phyloP scores from a whole-genome alignment of 2,888 invertebrate genomes.

The Phorcus lineatus region DNA sequence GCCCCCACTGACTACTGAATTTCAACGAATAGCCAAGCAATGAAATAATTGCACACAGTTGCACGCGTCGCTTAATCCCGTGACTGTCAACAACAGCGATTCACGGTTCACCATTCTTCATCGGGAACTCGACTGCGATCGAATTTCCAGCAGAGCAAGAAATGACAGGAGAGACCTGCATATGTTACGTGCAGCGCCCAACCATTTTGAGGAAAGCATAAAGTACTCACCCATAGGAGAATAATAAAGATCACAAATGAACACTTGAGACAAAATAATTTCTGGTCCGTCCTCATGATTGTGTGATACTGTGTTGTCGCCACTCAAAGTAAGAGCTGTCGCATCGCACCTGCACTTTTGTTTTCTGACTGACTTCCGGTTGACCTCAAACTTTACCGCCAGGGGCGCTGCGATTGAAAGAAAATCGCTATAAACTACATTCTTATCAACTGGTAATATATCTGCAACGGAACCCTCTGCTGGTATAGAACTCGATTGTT shows the following conservation, averaged over 20 bases:
- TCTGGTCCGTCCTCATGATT: constrained; percentile 51
- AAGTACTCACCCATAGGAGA: constrained; percentile 43
- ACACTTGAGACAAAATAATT: constrained; percentile 44
- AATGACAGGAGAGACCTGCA: not conserved
- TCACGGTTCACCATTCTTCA: not conserved
- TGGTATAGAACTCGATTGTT: not conserved
- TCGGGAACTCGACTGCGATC: not conserved
- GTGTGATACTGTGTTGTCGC: constrained; percentile 28
- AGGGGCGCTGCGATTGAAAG: constrained; percentile 35
- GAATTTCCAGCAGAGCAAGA: not conserved
- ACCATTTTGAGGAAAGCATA: not conserved
- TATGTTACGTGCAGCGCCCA: not conserved
- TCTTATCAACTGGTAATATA: constrained; percentile 25
- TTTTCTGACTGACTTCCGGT: constrained; percentile 46
- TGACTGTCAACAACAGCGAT: not conserved
- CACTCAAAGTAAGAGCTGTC: constrained; percentile 8
- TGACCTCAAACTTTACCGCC: constrained; percentile 39
- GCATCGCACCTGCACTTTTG: constrained; percentile 31
- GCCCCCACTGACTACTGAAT: too few species aligned
- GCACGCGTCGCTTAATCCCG: not conserved
- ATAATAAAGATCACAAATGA: constrained; percentile 37
- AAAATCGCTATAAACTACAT: constrained; percentile 29
- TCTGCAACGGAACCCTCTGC: not conserved
- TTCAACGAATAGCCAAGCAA: too few species aligned
- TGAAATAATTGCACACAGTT: too few species aligned